These are phyloP conservation scores for Tipula helvola DNA, from an alignment of 2,888 invertebrate species.

Conservation along the genomic window DNA sequence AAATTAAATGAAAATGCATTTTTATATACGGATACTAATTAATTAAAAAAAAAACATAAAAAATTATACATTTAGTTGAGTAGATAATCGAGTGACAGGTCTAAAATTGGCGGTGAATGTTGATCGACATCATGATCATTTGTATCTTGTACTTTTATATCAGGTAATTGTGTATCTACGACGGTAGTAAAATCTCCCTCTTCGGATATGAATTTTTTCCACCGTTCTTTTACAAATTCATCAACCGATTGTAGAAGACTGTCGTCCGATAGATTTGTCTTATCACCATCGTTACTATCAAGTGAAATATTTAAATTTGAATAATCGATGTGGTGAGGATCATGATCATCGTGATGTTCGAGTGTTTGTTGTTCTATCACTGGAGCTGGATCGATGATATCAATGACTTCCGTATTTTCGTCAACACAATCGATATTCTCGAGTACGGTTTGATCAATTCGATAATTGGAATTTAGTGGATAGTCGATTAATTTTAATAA, in stretches of 20 bases:
- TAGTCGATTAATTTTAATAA: not conserved
- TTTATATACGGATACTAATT: not conserved
- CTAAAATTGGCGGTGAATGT: not conserved
- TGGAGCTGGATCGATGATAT: not conserved
- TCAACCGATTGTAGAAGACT: not conserved
- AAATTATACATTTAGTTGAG: not conserved
- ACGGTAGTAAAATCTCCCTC: not conserved
- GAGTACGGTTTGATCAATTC: not conserved
- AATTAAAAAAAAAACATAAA: not conserved
- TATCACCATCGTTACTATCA: constrained; percentile 5
- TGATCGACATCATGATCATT: not conserved
- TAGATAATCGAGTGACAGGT: not conserved
- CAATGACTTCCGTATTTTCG: not conserved
- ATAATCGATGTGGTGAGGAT: not conserved
- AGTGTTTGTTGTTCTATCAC: not conserved
- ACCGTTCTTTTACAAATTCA: not conserved
- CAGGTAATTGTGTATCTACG: not conserved
- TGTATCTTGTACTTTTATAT: not conserved
- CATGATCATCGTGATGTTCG: not conserved
- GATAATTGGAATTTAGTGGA: not conserved
- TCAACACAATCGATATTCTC: not conserved
- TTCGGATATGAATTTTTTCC: not conserved
- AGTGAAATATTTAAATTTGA: constrained; percentile 4
- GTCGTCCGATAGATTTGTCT: not conserved
- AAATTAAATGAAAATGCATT: not conserved